These are phyloP conservation scores for Rhadina sibilatrix DNA, from an alignment of 2,113 vertebrate genomes.

Conservation along the genomic window DNA sequence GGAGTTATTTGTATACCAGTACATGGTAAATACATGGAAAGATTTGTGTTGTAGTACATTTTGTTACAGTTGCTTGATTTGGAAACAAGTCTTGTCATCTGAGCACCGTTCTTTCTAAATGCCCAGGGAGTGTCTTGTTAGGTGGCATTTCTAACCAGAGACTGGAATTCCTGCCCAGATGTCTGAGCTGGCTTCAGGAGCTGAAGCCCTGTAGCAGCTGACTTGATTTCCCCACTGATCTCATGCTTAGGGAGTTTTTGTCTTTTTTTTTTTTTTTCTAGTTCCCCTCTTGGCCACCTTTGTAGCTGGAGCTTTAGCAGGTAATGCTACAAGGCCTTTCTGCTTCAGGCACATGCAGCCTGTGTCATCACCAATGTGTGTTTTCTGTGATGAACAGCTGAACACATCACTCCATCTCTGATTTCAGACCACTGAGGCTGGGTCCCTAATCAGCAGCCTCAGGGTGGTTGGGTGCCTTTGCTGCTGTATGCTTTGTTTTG, in stretches of 20 bases:
- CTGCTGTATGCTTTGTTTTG: not conserved
- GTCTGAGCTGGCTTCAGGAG: not conserved
- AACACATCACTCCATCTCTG: not conserved
- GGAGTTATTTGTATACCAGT: not conserved
- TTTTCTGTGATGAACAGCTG: not conserved
- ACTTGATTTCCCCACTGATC: not conserved
- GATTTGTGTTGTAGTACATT: not conserved
- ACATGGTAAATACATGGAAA: not conserved
- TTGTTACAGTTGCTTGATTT: not conserved
- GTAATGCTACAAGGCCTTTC: not conserved
- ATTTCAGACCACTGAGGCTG: not conserved
- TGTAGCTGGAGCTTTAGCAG: not conserved
- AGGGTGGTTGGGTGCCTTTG: not conserved
- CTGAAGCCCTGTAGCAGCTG: not conserved
- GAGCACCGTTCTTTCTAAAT: not conserved
- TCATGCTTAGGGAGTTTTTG: not conserved
- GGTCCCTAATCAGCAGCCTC: not conserved
- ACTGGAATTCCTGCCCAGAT: not conserved
- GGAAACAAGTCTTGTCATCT: not conserved
- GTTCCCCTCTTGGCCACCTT: not conserved
- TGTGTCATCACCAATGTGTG: fast-evolving
- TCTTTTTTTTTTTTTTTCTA: not conserved
- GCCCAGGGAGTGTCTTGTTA: not conserved
- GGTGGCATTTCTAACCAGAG: not conserved
- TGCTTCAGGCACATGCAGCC: not conserved